Conservation (phyloP, 2,113 vertebrate species). For the Dromaius novaehollandiae region DNA sequence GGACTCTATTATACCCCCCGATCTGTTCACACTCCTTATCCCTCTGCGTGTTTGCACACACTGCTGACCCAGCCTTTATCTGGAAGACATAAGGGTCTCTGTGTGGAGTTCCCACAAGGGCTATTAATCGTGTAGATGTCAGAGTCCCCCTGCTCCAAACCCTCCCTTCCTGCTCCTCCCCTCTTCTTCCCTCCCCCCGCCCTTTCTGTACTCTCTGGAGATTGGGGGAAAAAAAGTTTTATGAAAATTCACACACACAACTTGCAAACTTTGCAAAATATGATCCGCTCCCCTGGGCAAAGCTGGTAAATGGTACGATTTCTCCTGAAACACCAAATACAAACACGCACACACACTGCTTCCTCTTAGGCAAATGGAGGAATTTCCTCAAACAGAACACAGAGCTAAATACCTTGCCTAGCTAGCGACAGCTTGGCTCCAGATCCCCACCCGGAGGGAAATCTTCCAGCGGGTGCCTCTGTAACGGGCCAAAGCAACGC, state of each 20-base stretch:
- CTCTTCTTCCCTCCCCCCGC: background rate
- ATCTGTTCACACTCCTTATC: conserved; percentile 69
- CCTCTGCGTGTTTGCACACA: conserved; percentile 61
- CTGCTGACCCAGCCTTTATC: conserved; percentile 61
- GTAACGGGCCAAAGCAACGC: background rate
- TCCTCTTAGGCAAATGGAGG: background rate
- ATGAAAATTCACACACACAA: background rate
- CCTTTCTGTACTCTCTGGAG: background rate
- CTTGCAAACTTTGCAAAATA: conserved; percentile 22
- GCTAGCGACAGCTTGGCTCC: background rate
- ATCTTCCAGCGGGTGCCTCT: conserved; percentile 3
- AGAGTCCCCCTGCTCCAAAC: conserved; percentile 19
- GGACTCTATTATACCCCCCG: conserved; percentile 54
- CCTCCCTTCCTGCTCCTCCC: conserved; percentile 30
- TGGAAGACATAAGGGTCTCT: conserved; percentile 46
- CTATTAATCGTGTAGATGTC: conserved; percentile 20
- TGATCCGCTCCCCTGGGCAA: conserved; percentile 22
- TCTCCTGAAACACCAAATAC: background rate
- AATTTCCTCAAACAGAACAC: background rate
- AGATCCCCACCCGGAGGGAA: background rate
- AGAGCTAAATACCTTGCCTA: background rate
- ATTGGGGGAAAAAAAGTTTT: background rate
- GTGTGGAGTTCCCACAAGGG: conserved; percentile 20
- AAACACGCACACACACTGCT: background rate
- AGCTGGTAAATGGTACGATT: background rate